Conservation (phyloP, 2,888 invertebrate species). For the Enchytraeus crypticus region DNA sequence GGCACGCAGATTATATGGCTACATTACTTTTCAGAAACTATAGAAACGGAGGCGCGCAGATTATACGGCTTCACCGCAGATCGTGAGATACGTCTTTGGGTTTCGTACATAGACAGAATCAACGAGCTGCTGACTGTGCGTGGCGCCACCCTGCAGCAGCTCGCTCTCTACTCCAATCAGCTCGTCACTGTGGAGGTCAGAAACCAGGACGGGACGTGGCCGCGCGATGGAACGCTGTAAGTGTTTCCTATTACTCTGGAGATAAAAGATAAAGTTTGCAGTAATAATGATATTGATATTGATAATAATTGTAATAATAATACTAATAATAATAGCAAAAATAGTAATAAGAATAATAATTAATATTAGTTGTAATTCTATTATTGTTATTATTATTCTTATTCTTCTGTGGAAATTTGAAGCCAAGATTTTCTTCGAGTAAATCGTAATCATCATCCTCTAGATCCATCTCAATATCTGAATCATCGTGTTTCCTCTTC, state of each 20-base stretch:
- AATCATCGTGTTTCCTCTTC: constrained; percentile 33
- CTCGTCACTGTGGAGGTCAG: neutral
- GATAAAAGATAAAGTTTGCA: too few species aligned
- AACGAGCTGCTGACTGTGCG: neutral
- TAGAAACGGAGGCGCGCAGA: neutral
- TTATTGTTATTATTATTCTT: too few species aligned
- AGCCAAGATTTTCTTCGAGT: constrained; percentile 92
- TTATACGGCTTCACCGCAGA: neutral
- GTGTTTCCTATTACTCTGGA: too few species aligned
- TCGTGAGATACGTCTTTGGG: neutral
- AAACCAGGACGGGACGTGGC: neutral
- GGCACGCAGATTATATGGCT: too few species aligned
- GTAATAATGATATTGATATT: too few species aligned
- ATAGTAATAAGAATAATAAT: too few species aligned
- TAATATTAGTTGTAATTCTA: too few species aligned
- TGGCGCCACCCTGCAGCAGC: neutral
- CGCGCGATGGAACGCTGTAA: neutral
- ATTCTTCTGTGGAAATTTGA: constrained; percentile 61
- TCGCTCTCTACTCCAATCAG: neutral
- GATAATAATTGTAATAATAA: too few species aligned
- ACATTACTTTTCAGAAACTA: neutral
- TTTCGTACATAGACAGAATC: neutral
- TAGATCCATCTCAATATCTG: constrained; percentile 60
- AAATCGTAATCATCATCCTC: constrained; percentile 98
- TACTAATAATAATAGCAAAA: too few species aligned